phyloP scores from a whole-genome alignment of 1,140 invertebrate species.

The Caerostris darwini region DNA sequence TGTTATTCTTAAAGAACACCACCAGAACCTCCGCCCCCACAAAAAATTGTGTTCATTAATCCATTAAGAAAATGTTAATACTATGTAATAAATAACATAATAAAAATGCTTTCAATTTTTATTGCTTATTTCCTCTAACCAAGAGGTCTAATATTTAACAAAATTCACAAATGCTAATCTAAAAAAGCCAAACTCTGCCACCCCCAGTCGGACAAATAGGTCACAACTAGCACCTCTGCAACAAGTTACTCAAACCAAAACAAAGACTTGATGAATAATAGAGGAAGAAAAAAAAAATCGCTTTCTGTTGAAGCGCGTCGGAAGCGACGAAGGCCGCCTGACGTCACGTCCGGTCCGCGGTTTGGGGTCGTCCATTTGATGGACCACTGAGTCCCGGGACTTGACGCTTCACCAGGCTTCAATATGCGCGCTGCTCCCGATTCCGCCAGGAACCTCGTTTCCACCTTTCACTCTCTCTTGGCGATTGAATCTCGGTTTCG shows the following conservation, averaged over 20 bases:
- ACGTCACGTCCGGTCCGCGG: conserved; percentile 73
- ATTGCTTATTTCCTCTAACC: too few relatives aligned
- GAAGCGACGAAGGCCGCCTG: conserved; percentile 75
- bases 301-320: conserved; percentile 61
- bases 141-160: too few relatives aligned
- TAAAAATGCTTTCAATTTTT: too few relatives aligned
- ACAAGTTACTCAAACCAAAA: conserved; percentile 32
- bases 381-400: conserved; percentile 61
- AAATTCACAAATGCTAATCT: too few relatives aligned
- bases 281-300: not conserved
- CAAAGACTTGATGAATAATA: not conserved
- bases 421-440: conserved; percentile 12
- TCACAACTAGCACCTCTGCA: conserved; percentile 37
- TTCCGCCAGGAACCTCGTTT: not conserved
- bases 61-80: too few relatives aligned
- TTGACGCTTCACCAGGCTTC: conserved; percentile 70
- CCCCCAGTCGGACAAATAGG: conserved; percentile 35
- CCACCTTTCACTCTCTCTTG: conserved; percentile 9
- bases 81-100: too few relatives aligned
- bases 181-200: not conserved
- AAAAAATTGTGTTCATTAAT: too few relatives aligned
- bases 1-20: too few relatives aligned
- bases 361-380: conserved; percentile 70
- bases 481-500: conserved; percentile 69
- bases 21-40: too few relatives aligned